Evolutionary conservation across 2,797 vertebrate species (phyloP), one percentile per base, ranked within the genome.

Genomic region (Amniataba percoides): DNA sequence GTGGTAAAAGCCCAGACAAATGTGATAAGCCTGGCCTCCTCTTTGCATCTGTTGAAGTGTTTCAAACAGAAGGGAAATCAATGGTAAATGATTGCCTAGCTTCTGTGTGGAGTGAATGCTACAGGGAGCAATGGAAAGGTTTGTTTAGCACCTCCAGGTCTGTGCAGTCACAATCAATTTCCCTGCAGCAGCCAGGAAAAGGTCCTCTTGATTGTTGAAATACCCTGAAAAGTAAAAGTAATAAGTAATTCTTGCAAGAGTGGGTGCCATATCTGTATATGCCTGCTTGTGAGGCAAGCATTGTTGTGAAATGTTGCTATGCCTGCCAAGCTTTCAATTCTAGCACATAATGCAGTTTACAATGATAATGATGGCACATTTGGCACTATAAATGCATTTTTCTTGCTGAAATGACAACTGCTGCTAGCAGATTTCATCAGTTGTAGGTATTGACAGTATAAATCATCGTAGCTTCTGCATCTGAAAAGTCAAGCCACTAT

Each of bases 131-230:
- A 80, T 84, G 81, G 78, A 83, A 81, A 87, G 80, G 86, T 88
- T 92, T 88, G 88, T 86, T 91, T 90, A 84, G 67, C 19, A 58
- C 81, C 90, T 84, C 82, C 59, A 27, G 89, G 87, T 85, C 70
- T 56, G 65, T 27, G 70, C 85, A 83, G 85, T 89, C 87, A 71
- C 84, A 87, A 89, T 92, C 93, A 92, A 89, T 94, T 93, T 91
- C 81, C 83, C 73, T 81, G 81, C 87, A 88, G 81, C 86, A 68
- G 63, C 67, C 65, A 66, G 60, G 43, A 63, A 78, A 74, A 71
- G 51, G 60, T 81, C 61, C 59, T 36, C 40, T 21, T 68, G 55
- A 69, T 78, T 15, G 49, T 23, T 74, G 40, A 73, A 76, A 78
- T 46, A 46, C 56, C 56, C 68, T 9, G 56, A 78, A 64, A 70